phyloP scores from a whole-genome alignment of 2,888 invertebrate genomes.

The Lasius fuliginosus region DNA sequence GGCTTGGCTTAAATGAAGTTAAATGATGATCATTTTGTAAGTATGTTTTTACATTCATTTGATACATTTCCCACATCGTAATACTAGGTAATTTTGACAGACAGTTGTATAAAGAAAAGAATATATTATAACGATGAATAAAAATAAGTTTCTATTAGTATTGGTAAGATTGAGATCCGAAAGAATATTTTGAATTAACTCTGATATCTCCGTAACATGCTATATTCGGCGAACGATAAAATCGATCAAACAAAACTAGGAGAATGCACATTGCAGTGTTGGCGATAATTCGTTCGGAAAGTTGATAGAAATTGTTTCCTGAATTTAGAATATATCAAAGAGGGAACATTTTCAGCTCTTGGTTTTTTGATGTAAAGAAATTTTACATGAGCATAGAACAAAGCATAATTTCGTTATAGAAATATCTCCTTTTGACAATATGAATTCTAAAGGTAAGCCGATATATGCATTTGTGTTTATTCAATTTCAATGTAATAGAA shows the following conservation, averaged over 20 bases:
- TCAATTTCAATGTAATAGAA: not conserved
- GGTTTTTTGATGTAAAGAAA: not conserved
- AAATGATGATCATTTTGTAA: slow-evolving; percentile 46
- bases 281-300: not conserved
- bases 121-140: not conserved
- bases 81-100: not conserved
- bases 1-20: slow-evolving; percentile 23
- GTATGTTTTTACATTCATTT: slow-evolving; percentile 13
- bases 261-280: not conserved
- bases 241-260: slow-evolving; percentile 32
- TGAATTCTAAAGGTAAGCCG: slow-evolving; percentile 21
- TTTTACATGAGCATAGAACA: not conserved
- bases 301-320: not conserved
- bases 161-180: not conserved
- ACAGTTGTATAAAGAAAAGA: not conserved
- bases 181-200: not conserved
- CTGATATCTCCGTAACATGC: not conserved
- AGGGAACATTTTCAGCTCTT: not conserved
- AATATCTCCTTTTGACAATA: not conserved
- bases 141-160: not conserved
- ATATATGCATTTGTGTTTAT: not conserved
- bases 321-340: not conserved
- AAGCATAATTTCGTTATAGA: not conserved
- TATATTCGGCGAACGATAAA: not conserved
- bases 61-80: not conserved